Base-by-base conservation (phyloP, 92 coral and sea anemone genomes). In the Umimayanthus chanpuru region DNA sequence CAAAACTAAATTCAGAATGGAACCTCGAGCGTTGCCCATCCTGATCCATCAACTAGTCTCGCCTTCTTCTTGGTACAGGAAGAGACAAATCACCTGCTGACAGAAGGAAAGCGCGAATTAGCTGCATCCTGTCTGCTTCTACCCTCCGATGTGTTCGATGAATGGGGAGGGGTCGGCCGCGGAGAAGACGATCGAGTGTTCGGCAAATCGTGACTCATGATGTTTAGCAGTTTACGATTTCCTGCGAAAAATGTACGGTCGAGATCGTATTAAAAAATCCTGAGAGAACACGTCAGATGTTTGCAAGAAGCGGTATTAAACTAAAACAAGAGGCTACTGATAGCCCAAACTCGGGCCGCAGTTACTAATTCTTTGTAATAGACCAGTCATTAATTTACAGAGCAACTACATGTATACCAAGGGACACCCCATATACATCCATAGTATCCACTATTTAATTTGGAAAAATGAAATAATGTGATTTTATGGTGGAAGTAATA, bases 21-120 rank as follows among this genome's bases (percentile, higher is more conserved):
- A 92, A 92, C 26, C 94, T 82, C 1, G 92, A 92, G 15, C 94
- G 92, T 26, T 91, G 88, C 16, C 92, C 92, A 0, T 92, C 89
- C n/a, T n/a, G n/a, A 0, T 92, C 89, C 15, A 76, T 10, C 23
- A 85, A 49, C 9, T 89, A 88, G 21, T 41, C 81, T 79, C 65
- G 81, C 40, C 21, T 47, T 67, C 39, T 83, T 71, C 39, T 83
- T 3, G 78, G 87, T 16, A 83, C 23, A 41, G 87, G 77, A 18
- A 83, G 43, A 83, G 77, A 25, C 18, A 83, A 83, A 83, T 83
- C 87, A 67, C 87, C 87, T 47, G 77, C 26, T 83, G 29, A 83
- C 87, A 9, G 87, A 16, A 43, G 66, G 43, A 47, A 83, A 44
- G 67, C 20, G 2, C 39, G 82, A 78, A 39, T 64, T 5, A 9